Base-by-base conservation (phyloP, 2,888 invertebrate genomes). In the Stegophylla sp. region DNA sequence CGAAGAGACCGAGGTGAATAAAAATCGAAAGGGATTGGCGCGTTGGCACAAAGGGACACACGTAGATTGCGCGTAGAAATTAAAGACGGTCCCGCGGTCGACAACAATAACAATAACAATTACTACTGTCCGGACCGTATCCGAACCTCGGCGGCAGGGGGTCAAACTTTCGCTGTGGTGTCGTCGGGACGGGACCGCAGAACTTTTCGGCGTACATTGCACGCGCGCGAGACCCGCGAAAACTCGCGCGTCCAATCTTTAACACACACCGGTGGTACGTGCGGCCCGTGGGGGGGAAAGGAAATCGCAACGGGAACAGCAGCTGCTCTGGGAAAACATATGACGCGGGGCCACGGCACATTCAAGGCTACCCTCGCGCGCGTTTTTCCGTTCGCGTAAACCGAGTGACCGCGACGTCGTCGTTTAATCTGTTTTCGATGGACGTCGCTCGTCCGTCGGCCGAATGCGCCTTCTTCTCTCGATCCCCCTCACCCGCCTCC, bases 261-360 rank as follows among this genome's bases (percentile, higher is more conserved):
- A n/a, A 34, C 20, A 3, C 45, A 10, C 26, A 3, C n/a, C n/a
- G n/a, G n/a, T n/a, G 3, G 26, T 23, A 13, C 7, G 48, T 9
- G 23, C 20, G 20, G 26, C 71, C 71, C 28, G 23, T 7, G n/a
- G 41, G 43, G 73, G 45, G 72, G 61, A 15, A 34, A 34, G 59
- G 34, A 74, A 73, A 48, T 63, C 61, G 61, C 61, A 1, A 34
- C 34, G 7, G 17, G 4, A 72, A 28, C 28, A 69, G 67, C 67
- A n/a, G 67, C 74, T 74, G 45, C 74, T n/a, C n/a, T n/a, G 48
- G 74, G 51, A 75, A 75, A 75, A 75, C 75, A 75, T 75, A 75
- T 75, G 75, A 75, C 51, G 63, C 48, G 48, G 61, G 34, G 7
- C 45, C 9, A 15, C 53, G 13, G 13, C 51, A n/a, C n/a, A 9